Conservation (phyloP, 2,797 vertebrate genomes). For the Labeo calbasu region DNA sequence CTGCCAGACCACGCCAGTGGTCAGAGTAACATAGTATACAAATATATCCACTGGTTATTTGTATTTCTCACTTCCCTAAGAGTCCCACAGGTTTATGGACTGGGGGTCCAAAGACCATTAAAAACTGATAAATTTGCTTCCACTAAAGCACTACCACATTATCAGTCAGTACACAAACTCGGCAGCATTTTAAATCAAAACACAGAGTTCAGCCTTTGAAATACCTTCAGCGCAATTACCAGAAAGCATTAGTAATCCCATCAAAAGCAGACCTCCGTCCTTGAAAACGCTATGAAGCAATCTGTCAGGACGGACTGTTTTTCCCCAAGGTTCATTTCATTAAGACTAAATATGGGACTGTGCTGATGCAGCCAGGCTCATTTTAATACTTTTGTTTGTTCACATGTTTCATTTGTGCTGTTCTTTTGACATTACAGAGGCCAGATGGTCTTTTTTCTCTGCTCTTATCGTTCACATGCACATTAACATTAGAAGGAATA, state of each 20-base stretch:
- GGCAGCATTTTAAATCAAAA: conserved; percentile 31
- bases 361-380: background rate
- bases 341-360: background rate
- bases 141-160: background rate
- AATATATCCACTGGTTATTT: background rate
- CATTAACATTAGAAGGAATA: background rate
- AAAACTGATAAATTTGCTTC: background rate
- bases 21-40: too few relatives aligned
- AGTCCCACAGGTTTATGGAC: background rate
- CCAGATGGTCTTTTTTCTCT: background rate
- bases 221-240: conserved; percentile 47
- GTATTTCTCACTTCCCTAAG: background rate
- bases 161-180: conserved; percentile 39
- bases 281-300: background rate
- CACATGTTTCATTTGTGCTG: background rate
- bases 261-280: background rate
- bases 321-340: conserved; percentile 3
- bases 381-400: background rate
- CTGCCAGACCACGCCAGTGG: background rate
- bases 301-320: conserved; percentile 6
- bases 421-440: background rate
- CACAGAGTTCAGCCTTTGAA: conserved; percentile 36
- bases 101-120: background rate
- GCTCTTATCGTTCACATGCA: conserved; percentile 18
- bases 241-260: conserved; percentile 44